Conservation (phyloP, 2,797 vertebrate species). For the Holocentrus rufus region DNA sequence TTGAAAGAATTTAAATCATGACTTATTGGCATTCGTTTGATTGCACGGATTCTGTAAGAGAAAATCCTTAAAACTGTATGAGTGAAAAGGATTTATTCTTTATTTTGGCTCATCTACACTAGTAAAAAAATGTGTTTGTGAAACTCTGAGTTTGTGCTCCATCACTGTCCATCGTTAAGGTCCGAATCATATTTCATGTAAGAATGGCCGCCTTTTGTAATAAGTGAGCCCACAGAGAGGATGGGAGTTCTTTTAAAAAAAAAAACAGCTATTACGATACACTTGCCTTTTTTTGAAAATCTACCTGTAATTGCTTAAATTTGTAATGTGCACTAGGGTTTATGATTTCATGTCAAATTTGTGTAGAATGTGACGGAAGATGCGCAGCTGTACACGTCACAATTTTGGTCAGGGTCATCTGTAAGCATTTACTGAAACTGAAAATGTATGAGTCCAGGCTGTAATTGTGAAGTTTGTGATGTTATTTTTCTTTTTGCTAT, state of each 20-base stretch:
- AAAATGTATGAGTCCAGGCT: slow-evolving; percentile 69
- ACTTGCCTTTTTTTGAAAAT: slow-evolving; percentile 66
- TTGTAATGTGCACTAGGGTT: slow-evolving; percentile 75
- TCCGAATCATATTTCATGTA: slow-evolving; percentile 51
- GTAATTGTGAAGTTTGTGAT: slow-evolving; percentile 75
- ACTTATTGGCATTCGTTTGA: slow-evolving; percentile 28
- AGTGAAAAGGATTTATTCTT: slow-evolving; percentile 6
- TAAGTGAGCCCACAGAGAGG: slow-evolving; percentile 12
- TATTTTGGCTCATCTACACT: slow-evolving; percentile 21
- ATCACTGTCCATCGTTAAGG: slow-evolving; percentile 52
- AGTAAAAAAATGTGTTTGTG: slow-evolving; percentile 11
- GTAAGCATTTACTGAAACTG: slow-evolving; percentile 62
- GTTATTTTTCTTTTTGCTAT: slow-evolving; percentile 78
- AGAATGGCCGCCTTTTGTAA: slow-evolving; percentile 45
- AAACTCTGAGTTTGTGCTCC: slow-evolving; percentile 33
- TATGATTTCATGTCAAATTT: slow-evolving; percentile 73
- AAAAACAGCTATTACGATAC: slow-evolving; percentile 52
- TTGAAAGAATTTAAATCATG: slow-evolving; percentile 56
- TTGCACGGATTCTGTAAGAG: slow-evolving; percentile 24
- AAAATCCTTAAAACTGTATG: slow-evolving; percentile 26
- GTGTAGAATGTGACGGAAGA: slow-evolving; percentile 70
- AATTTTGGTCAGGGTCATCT: slow-evolving; percentile 56
- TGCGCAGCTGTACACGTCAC: slow-evolving; percentile 70
- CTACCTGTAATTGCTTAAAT: slow-evolving; percentile 72
- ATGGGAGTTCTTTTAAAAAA: slow-evolving; percentile 14